phyloP scores from a whole-genome alignment of 2,113 vertebrate species.

The Vidua chalybeata region DNA sequence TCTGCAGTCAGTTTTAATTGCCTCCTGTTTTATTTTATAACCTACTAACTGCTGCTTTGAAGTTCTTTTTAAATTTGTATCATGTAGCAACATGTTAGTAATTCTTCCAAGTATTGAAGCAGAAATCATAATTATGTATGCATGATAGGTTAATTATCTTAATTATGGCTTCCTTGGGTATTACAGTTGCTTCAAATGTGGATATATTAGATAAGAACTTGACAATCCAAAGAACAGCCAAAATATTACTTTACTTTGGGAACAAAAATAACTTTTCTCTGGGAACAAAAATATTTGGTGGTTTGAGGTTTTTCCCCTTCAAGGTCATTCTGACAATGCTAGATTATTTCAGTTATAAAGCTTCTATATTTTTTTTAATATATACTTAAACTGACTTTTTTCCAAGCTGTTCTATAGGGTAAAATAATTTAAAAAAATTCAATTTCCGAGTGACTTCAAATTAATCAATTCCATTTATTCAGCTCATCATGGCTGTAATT shows the following conservation, averaged over 20 bases:
- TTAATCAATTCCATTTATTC: background rate
- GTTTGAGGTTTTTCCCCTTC: background rate
- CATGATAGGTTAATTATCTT: conserved; percentile 47
- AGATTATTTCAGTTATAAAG: background rate
- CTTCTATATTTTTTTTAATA: background rate
- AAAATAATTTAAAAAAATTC: background rate
- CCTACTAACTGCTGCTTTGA: background rate
- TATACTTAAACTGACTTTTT: background rate
- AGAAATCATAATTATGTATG: background rate
- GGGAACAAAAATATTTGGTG: background rate
- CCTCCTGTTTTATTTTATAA: conserved; percentile 40
- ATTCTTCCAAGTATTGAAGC: background rate
- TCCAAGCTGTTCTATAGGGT: background rate
- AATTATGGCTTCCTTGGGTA: background rate
- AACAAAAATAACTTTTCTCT: background rate
- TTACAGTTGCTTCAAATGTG: background rate
- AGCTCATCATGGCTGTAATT: background rate
- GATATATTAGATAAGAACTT: background rate
- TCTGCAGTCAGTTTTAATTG: background rate
- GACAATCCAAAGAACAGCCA: background rate
- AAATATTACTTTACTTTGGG: background rate
- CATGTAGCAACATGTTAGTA: conserved; percentile 3
- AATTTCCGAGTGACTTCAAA: background rate
- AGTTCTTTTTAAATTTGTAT: background rate
- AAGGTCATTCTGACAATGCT: background rate